Conservation (phyloP, 1,140 invertebrate species). For the Drosophila ambigua region DNA sequence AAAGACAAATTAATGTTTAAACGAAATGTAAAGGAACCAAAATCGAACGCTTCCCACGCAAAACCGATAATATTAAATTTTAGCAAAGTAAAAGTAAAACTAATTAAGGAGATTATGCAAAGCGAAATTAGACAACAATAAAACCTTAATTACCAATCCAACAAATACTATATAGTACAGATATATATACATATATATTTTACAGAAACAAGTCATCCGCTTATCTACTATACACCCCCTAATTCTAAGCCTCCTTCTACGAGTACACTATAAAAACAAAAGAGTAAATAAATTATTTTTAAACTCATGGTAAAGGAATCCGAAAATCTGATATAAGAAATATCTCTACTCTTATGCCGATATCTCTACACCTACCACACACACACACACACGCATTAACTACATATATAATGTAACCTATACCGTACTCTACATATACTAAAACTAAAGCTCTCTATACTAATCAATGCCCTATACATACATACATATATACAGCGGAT, state of each 20-base stretch:
- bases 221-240: conserved; percentile 39
- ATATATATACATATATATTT: conserved; percentile 55
- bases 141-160: conserved; percentile 36
- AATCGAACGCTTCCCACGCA: conserved; percentile 84
- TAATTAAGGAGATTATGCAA: conserved; percentile 39
- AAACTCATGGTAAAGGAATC: conserved; percentile 62
- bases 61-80: conserved; percentile 83
- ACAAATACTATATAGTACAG: conserved; percentile 27
- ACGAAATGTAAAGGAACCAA: conserved; percentile 83
- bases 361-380: conserved; percentile 34
- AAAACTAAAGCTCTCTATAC: conserved; percentile 50
- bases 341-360: conserved; percentile 58
- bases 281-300: conserved; percentile 51
- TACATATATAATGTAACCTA: conserved; percentile 18
- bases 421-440: conserved; percentile 43
- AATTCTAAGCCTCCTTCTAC: conserved; percentile 50
- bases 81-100: conserved; percentile 57
- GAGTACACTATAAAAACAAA: conserved; percentile 26
- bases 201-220: conserved; percentile 51
- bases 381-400: conserved; percentile 42
- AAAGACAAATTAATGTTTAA: conserved; percentile 67
- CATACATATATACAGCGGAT: conserved; percentile 44
- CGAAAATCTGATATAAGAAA: conserved; percentile 29
- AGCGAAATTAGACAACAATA: conserved; percentile 36
- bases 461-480: conserved; percentile 29